Base-by-base conservation (phyloP, 2,888 invertebrate genomes). In the Amorpha juglandis region DNA sequence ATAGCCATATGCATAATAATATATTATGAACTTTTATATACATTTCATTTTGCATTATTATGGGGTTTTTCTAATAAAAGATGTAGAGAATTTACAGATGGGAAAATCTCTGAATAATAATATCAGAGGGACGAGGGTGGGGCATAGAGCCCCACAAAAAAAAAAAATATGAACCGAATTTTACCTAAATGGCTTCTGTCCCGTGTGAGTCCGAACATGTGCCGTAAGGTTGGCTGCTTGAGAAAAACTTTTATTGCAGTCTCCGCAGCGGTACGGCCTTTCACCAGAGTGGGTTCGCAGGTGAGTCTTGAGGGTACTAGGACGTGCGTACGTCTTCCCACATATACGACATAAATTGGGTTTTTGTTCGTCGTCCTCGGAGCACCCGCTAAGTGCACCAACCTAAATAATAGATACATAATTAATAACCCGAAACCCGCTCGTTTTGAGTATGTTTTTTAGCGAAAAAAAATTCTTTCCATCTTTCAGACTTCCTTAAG, bases 211-310 rank as follows among this genome's bases (percentile, higher is more conserved):
- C 75, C 98, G 94, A 19, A 98, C 97, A 88, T 99, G 99, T 12
- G 99, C 99, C 9, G 99, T 99, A 74, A 99, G 93, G 92, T 99
- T 99, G 71, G 99, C 99, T 55, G 99, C 99, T 91, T 99, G 99
- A 62, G 98, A 98, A 92, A 99, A 99, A 74, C 98, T 98, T 89
- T 99, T 99, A 87, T 97, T 97, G 92, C 99, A 99, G 81, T 98
- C 98, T 63, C 97, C 96, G 86, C 98, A 98, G 67, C 97, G 94
- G 88, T 98, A 92, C 0, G 98, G 98, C 76, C 98, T 96, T 87
- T 99, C 99, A 0, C 99, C 99, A 3, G 98, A 98, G 88, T 99
- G 99, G 0, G 99, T 99, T 65, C 99, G 94, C 67, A 99, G 95
- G 89, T 99, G 99, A 0, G 99, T 99, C 94, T 99, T 99, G 70